Evolutionary conservation across 2,113 vertebrate species (phyloP).

Genomic region (Tupaia chinensis): DNA sequence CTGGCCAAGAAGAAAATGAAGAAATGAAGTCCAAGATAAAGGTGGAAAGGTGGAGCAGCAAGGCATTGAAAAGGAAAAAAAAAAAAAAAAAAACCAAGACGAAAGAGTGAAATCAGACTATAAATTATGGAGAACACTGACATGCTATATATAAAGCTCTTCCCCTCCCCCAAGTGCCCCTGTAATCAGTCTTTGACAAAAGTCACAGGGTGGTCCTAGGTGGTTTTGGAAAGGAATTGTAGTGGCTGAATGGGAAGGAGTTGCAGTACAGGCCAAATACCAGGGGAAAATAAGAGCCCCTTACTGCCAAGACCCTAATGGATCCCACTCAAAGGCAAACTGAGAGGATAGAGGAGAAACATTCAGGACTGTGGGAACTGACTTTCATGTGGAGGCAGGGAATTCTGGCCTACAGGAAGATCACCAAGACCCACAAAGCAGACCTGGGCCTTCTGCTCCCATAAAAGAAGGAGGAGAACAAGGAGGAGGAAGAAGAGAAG

Average conservation of each 20-base stretch:
- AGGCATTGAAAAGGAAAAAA: no score
- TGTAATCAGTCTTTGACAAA: background rate
- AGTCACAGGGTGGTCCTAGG: background rate
- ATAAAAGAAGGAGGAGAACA: no score
- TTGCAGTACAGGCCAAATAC: background rate
- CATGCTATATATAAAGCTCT: background rate
- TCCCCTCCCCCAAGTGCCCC: background rate
- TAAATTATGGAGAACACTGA: background rate
- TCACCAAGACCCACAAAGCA: no score
- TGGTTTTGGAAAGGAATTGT: background rate
- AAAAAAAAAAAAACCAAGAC: no score
- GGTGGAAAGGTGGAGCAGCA: no score
- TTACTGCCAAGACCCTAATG: background rate
- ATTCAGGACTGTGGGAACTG: background rate
- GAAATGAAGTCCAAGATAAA: no score
- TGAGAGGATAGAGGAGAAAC: background rate
- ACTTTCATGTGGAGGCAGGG: background rate
- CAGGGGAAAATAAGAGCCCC: background rate
- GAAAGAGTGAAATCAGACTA: background rate
- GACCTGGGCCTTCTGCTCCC: no score
- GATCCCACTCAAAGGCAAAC: background rate
- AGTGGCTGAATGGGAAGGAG: background rate
- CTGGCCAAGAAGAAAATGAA: no score
- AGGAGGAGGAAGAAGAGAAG: no score
- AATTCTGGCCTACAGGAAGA: no score